Base-by-base conservation (phyloP, 2,113 vertebrate genomes). In the Vanacampus margaritifer region DNA sequence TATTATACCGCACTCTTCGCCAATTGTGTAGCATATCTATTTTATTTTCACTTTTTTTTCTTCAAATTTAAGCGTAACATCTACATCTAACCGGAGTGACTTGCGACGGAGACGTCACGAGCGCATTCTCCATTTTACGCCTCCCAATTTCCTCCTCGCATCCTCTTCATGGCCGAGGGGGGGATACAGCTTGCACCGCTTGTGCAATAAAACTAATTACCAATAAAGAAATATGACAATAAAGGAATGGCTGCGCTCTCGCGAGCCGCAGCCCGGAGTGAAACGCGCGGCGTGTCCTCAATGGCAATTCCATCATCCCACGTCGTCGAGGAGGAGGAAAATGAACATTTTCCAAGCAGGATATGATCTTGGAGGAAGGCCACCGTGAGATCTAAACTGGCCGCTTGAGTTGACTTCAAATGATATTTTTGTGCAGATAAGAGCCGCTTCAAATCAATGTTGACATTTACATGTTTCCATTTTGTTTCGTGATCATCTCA, bases 231-330 rank as follows among this genome's bases (percentile, higher is more conserved):
- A 63, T n/a, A 54, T 41, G 26, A 54, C 62, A 68, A 39, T 5
- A 39, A 58, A 61, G 5, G 56, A 77, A 57, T n/a, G 70, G 65
- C 24, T 60, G 48, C 4, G 45, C 17, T 74, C 64, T 54, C 46
- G 57, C 14, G 64, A 76, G 66, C 51, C 50, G 68, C 23, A 68
- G 60, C 28, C 68, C 45, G 54, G 50, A 72, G 72, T 83, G 76
- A 76, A 73, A 73, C 75, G 36, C 56, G 67, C 69, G 70, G 64
- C 35, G 4, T 6, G 10, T 61, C 32, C 21, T 37, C 57, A 11
- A 36, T 37, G 8, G 21, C 57, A 65, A 81, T 91, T 90, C 90
- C 86, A 89, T 90, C 83, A 68, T 68, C 51, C 13, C 23, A 69
- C 68, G 67, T 35, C 67, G 78, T 79, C 79, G 60, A 68, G 39